These are phyloP conservation scores for Alces alces DNA, from an alignment of 2,113 vertebrate species.

Conservation along the genomic window DNA sequence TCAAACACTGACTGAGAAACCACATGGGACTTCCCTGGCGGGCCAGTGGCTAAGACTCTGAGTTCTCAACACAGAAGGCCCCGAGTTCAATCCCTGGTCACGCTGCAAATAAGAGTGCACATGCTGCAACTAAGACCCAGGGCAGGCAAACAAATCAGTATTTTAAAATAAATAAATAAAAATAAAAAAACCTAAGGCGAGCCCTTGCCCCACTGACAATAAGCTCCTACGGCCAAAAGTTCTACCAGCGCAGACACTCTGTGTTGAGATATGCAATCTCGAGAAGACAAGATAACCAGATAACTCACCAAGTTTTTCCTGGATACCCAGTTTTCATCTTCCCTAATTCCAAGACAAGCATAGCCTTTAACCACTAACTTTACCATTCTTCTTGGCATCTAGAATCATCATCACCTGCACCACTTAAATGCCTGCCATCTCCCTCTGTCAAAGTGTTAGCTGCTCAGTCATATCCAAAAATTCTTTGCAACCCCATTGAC, in stretches of 20 bases:
- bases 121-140: background rate
- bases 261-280: background rate
- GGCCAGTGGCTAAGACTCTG: background rate
- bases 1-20: background rate
- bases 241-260: background rate
- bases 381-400: accelerated
- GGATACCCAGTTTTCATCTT: background rate
- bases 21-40: background rate
- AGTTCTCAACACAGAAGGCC: background rate
- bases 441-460: background rate
- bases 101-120: background rate
- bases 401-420: background rate
- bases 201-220: too few species aligned
- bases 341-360: background rate
- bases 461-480: background rate
- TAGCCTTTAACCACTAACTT: background rate
- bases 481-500: background rate
- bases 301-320: background rate
- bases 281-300: background rate
- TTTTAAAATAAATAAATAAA: background rate
- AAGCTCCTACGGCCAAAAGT: background rate
- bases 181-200: background rate
- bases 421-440: background rate
- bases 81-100: background rate
- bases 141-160: background rate